Percentiles rank a stretch among this genome's conserved stretches.
These are phyloP conservation scores for Papilio polytes DNA, from an alignment of 1,140 invertebrate species.

Conservation along the genomic window DNA sequence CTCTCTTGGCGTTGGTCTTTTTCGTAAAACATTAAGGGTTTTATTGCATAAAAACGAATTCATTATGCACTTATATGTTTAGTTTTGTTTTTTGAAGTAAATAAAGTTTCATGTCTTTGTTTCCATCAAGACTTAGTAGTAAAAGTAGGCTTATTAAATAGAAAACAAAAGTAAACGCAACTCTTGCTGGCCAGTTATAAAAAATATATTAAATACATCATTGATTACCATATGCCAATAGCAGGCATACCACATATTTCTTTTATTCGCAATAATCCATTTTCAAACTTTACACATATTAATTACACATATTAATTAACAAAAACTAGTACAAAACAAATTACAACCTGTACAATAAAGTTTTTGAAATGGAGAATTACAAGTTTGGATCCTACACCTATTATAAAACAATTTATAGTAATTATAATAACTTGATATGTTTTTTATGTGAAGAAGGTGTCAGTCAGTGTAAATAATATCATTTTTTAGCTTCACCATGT, in stretches of 20 bases:
- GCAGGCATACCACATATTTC: not conserved
- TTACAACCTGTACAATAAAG: too few relatives aligned
- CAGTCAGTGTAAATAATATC: too few relatives aligned
- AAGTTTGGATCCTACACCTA: too few relatives aligned
- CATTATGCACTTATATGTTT: not conserved
- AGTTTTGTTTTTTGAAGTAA: not conserved
- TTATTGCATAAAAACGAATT: not conserved
- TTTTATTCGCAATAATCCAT: not conserved
- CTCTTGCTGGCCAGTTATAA: not conserved
- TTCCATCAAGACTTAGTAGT: not conserved
- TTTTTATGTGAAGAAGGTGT: too few relatives aligned
- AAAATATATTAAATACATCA: not conserved
- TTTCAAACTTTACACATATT: not conserved
- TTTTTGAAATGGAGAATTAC: too few relatives aligned
- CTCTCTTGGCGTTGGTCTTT: slow-evolving; percentile 71
- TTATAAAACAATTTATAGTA: too few relatives aligned
- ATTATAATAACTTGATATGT: too few relatives aligned
- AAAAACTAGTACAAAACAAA: too few relatives aligned
- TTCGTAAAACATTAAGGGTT: slow-evolving; percentile 59
- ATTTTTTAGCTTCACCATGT: too few relatives aligned
- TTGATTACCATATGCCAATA: not conserved
- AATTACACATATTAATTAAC: too few relatives aligned
- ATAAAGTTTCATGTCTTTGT: not conserved
- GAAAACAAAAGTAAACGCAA: not conserved
- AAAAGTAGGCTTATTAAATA: not conserved